Conservation (phyloP, 2,797 vertebrate genomes). For the Sparus aurata region DNA sequence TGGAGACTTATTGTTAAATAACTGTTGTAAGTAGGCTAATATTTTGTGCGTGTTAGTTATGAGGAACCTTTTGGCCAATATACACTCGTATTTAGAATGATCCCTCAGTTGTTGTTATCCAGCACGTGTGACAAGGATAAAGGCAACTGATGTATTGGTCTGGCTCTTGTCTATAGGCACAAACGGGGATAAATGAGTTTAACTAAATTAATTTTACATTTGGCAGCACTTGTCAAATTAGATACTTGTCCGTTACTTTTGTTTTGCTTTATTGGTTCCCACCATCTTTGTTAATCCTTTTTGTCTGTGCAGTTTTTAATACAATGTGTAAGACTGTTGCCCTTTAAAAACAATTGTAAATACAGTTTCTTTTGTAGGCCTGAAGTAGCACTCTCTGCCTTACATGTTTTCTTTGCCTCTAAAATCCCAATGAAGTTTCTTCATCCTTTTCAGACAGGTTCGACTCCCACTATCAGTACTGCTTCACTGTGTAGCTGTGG, state of each 20-base stretch:
- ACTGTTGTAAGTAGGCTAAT: neutral
- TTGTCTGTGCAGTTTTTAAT: too few relatives aligned
- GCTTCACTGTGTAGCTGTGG: slow-evolving; percentile 14
- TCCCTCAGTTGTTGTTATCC: too few relatives aligned
- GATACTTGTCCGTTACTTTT: neutral
- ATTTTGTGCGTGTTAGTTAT: neutral
- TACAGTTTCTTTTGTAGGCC: neutral
- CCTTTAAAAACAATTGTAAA: neutral
- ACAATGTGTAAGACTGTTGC: neutral
- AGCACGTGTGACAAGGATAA: too few relatives aligned
- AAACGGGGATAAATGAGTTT: neutral
- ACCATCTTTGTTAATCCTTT: neutral
- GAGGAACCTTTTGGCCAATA: too few relatives aligned
- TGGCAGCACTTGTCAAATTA: neutral
- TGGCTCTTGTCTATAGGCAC: too few relatives aligned
- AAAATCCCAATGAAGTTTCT: neutral
- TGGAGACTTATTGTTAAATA: neutral
- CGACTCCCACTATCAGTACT: neutral
- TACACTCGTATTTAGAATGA: too few relatives aligned
- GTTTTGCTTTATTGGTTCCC: neutral
- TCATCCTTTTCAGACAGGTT: neutral
- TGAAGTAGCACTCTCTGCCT: neutral
- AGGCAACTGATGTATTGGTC: too few relatives aligned
- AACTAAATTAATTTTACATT: neutral
- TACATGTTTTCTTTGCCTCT: neutral